Evolutionary conservation across 2,113 vertebrate species (phyloP).

Genomic region (Toxotes chatareus): DNA sequence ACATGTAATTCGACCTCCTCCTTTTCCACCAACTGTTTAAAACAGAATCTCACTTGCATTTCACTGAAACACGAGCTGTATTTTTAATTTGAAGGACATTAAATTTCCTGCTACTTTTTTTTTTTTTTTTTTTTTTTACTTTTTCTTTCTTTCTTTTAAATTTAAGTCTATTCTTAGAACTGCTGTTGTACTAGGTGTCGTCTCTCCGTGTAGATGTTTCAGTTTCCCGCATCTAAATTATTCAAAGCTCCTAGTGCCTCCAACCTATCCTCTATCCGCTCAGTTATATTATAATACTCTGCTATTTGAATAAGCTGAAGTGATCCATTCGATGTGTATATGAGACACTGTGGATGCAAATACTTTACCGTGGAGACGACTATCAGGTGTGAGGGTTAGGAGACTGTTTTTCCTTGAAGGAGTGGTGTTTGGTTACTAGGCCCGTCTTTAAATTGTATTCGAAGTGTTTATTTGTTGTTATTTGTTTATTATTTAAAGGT

Average conservation of each 20-base stretch:
- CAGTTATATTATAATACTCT: not conserved
- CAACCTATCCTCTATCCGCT: conserved; percentile 8
- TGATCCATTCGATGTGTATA: conserved; percentile 16
- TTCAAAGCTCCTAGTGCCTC: conserved; percentile 36
- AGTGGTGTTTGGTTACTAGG: not conserved
- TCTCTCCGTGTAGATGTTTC: conserved; percentile 5
- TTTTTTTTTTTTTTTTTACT: not conserved
- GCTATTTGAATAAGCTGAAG: conserved; percentile 30
- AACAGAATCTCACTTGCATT: not conserved
- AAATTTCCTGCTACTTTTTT: not conserved
- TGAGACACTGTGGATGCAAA: conserved; percentile 25
- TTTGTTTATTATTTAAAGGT: not conserved
- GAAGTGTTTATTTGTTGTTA: not conserved
- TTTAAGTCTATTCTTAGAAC: not conserved
- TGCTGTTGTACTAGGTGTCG: not conserved
- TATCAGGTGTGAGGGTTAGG: not conserved
- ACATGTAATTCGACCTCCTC: conserved; percentile 18
- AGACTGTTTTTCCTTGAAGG: not conserved
- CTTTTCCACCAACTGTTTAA: not conserved
- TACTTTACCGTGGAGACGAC: not conserved
- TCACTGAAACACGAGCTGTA: not conserved
- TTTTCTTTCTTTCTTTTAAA: not conserved
- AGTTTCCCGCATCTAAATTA: conserved; percentile 46
- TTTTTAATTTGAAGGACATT: conserved; percentile 1
- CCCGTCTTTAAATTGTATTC: not conserved